Base-by-base conservation (phyloP, 2,797 vertebrate genomes). In the Margarornis squamiger region DNA sequence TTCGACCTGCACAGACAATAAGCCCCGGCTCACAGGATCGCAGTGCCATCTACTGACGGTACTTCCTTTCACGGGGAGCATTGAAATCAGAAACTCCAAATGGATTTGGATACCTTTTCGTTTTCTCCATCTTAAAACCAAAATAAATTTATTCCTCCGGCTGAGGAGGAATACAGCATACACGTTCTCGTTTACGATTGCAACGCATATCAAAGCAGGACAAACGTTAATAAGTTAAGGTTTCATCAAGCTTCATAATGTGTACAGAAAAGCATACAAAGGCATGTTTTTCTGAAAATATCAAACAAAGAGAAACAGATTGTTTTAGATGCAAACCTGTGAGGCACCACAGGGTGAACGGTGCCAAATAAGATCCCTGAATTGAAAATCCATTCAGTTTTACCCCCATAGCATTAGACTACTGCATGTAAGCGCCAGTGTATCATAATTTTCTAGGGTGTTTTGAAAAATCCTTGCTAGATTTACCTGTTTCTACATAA, bases 31-130 rank as follows among this genome's bases (percentile, higher is more conserved):
- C 86, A 68, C 86, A 94, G 95, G 93, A 62, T 80, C 83, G 86
- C 86, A 97, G 83, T 67, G 93, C 96, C 97, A 97, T 91, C 97
- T 97, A 83, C 57, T 77, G 97, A 92, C 62, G 48, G 12, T 3
- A 68, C 57, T 91, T 76, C 76, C 58, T 39, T n/a, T 39, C 43
- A 46, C 13, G 24, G 20, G 38, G 39, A 90, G 26, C 48, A 24
- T 22, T 14, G 1, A 45, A 51, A 23, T 5, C 7, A 36, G 27
- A 78, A 43, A 38, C 5, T 1, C 7, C 29, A 54, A 59, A 22
- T 4, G 45, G 41, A 55, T 67, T 85, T 74, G 49, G 16, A 27
- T 16, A 38, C 19, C 3, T 30, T 85, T 54, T 45, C 4, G 9
- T 83, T 91, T 88, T 76, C 77, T 49, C 45, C 51, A 45, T 55